Evolutionary conservation across 2,797 vertebrate species (phyloP), one percentile per base, ranked within the genome.

Genomic region (Urocyon cinereoargenteus): DNA sequence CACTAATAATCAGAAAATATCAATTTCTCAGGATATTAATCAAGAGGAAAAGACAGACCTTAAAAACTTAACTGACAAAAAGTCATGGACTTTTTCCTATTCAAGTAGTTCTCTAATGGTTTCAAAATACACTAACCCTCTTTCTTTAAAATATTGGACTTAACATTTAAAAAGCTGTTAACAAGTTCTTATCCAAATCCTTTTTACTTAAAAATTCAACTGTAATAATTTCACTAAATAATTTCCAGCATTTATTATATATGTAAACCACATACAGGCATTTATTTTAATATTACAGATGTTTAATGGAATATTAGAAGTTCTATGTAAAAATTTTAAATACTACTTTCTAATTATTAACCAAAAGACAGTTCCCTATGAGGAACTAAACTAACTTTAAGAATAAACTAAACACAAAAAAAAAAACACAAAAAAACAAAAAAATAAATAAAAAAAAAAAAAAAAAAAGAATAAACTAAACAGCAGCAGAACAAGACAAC

Each of bases 41-140:
- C 86, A 97, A 97, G 97, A 97, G 96, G 1, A 90, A 89, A 95
- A 87, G 92, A 51, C 12, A 97, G 84, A 96, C 79, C 51, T 96
- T 49, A 14, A 97, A 98, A 97, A 73, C 88, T 97, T 96, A 95
- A 95, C 96, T 96, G 98, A 97, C 64, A 97, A 78, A 97, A 97
- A 51, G 84, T 98, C 96, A 53, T 91, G 91, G 64, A 97, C 86
- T 90, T 91, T 83, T 14, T 26, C 24, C 62, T 73, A 97, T 64
- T 94, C 98, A 94, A 87, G 79, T 79, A 97, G 91, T 96, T 98
- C 75, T 87, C 72, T 77, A 98, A 94, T 36, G 73, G 96, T 91
- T 94, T 97, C 87, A 98, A 95, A 98, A 83, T 97, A 98, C 94
- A 93, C 51, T 79, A 12, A 70, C 90, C 85, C 92, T 97, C 82